Conservation (phyloP, 2,797 vertebrate species). For the Arnoldichthys spilopterus region DNA sequence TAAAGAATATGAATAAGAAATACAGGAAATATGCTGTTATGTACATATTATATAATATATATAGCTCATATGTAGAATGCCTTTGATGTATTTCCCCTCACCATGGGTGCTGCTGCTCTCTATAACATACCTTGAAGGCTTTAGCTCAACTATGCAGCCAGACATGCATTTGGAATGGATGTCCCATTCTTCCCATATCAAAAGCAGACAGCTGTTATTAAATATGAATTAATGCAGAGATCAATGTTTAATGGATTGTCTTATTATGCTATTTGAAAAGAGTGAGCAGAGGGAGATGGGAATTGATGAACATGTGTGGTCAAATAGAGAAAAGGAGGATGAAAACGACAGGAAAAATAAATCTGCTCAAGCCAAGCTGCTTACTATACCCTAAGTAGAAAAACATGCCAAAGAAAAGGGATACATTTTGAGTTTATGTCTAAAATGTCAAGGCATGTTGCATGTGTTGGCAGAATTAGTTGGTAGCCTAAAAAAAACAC, state of each 20-base stretch:
- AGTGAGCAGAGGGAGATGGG: conserved; percentile 26
- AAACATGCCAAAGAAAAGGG: not conserved
- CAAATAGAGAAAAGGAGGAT: conserved; percentile 28
- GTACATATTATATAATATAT: conserved; percentile 2
- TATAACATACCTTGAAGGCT: conserved; percentile 36
- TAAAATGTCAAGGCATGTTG: not conserved
- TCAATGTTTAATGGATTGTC: conserved; percentile 72
- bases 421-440: not conserved
- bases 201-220: conserved; percentile 70
- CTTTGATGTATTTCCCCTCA: not conserved
- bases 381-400: not conserved
- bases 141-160: conserved; percentile 31
- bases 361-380: not conserved
- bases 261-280: conserved; percentile 59
- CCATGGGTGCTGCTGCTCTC: conserved; percentile 20
- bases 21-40: not conserved
- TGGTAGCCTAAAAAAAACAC: not conserved
- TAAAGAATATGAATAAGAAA: not conserved
- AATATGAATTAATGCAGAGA: conserved; percentile 72
- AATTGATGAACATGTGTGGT: conserved; percentile 20
- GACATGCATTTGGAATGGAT: conserved; percentile 56
- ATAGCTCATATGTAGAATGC: not conserved
- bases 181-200: conserved; percentile 68
- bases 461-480: not conserved
- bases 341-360: conserved; percentile 21